Conservation (phyloP, 2,113 vertebrate genomes). For the Anseranas semipalmata region DNA sequence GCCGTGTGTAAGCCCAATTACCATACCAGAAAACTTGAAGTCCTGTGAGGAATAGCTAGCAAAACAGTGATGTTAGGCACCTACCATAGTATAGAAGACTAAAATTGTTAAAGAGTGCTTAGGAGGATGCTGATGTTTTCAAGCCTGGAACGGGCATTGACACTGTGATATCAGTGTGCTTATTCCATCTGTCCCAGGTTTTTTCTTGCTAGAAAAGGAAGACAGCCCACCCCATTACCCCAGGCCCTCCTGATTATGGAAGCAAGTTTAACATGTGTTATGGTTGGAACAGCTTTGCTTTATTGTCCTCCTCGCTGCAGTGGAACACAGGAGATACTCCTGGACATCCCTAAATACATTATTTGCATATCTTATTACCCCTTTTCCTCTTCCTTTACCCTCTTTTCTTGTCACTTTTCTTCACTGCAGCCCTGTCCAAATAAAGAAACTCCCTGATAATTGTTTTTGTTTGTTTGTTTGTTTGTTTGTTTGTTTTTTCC, state of each 20-base stretch:
- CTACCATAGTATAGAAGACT: not conserved
- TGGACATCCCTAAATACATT: not conserved
- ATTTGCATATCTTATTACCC: not conserved
- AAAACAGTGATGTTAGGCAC: not conserved
- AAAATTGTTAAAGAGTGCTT: not conserved
- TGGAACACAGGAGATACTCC: not conserved
- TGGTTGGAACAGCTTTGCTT: not conserved
- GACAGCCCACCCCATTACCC: not conserved
- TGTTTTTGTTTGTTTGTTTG: not conserved
- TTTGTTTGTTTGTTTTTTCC: not conserved
- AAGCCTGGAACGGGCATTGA: not conserved
- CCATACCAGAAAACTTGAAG: not conserved
- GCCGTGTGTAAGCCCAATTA: not conserved
- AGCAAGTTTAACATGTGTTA: not conserved
- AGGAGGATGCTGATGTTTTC: not conserved
- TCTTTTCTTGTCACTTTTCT: not conserved
- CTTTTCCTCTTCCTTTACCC: not conserved
- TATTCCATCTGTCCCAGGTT: not conserved
- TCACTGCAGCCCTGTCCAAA: not conserved
- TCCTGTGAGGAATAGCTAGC: not conserved
- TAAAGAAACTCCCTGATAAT: not conserved
- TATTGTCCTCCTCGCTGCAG: not conserved
- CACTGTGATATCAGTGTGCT: not conserved
- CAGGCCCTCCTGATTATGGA: not conserved
- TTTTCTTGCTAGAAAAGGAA: not conserved